Conservation (phyloP, 2,888 invertebrate species). For the Trachelus stipa region DNA sequence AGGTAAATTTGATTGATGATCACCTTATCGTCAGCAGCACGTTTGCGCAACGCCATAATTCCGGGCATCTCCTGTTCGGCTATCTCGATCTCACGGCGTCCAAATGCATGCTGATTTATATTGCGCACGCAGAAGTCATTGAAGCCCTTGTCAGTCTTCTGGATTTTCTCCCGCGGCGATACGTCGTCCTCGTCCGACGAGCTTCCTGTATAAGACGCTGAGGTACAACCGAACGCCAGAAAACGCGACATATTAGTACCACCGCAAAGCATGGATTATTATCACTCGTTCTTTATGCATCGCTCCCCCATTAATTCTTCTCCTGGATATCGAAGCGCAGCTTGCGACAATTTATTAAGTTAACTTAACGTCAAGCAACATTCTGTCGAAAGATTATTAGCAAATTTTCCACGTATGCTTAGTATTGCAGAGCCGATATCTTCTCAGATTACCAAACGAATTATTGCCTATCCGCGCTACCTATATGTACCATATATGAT, state of each 20-base stretch:
- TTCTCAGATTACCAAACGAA: too few species aligned
- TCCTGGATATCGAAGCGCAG: not conserved
- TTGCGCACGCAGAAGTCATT: conserved; percentile 95
- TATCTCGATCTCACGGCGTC: conserved; percentile 96
- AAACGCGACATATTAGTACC: conserved; percentile 50
- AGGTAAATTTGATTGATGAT: not conserved
- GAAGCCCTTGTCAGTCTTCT: conserved; percentile 86
- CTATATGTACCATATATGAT: too few species aligned
- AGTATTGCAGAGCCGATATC: not conserved
- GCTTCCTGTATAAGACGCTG: conserved; percentile 77
- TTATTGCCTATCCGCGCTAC: too few species aligned
- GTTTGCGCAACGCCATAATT: conserved; percentile 91
- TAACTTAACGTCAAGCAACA: not conserved
- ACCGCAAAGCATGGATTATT: conserved; percentile 22
- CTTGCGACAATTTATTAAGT: not conserved
- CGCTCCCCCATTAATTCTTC: not conserved
- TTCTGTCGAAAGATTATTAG: not conserved
- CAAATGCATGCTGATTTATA: conserved; percentile 92
- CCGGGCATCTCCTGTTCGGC: conserved; percentile 99
- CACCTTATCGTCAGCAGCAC: conserved; percentile 90
- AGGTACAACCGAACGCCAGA: conserved; percentile 43
- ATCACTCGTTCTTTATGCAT: not conserved
- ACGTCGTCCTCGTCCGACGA: conserved; percentile 95
- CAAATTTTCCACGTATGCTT: not conserved
- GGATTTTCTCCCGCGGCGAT: conserved; percentile 92